phyloP scores from a whole-genome alignment of 2,888 invertebrate species.

The Lithosia quadra region DNA sequence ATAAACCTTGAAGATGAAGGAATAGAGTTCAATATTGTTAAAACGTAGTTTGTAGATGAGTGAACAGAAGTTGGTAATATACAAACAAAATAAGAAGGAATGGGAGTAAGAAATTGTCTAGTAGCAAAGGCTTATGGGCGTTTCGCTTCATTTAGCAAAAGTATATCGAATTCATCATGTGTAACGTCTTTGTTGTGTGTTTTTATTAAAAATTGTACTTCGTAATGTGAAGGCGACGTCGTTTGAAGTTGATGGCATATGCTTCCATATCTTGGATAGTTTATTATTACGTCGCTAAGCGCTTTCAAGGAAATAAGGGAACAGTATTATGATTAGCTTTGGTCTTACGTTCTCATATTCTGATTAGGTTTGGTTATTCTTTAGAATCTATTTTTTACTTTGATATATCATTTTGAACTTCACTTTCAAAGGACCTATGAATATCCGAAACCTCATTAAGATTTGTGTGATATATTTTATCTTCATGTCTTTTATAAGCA shows the following conservation, averaged over 20 bases:
- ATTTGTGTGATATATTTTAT: background rate
- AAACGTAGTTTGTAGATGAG: conserved; percentile 12
- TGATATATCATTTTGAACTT: background rate
- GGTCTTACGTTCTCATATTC: conserved; percentile 31
- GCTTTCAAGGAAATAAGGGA: conserved; percentile 51
- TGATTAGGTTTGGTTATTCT: conserved; percentile 43
- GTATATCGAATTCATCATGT: conserved; percentile 83
- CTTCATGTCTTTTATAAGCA: background rate
- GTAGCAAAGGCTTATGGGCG: conserved; percentile 69
- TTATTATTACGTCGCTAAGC: conserved; percentile 48
- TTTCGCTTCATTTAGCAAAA: conserved; percentile 85
- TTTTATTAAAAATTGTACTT: conserved; percentile 73
- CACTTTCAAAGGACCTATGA: background rate
- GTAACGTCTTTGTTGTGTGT: conserved; percentile 68
- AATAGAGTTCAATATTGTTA: conserved; percentile 52
- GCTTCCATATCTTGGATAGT: conserved; percentile 38
- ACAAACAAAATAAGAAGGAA: conserved; percentile 66
- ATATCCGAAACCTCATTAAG: background rate
- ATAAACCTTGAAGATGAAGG: conserved; percentile 12
- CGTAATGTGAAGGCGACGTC: conserved; percentile 57
- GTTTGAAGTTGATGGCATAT: conserved; percentile 59
- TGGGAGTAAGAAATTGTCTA: conserved; percentile 63
- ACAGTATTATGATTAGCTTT: conserved; percentile 39
- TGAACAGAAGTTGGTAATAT: conserved; percentile 52
- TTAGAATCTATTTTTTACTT: conserved; percentile 2